These are phyloP conservation scores for Cryptus armator DNA, from an alignment of 2,888 invertebrate species.

Conservation along the genomic window DNA sequence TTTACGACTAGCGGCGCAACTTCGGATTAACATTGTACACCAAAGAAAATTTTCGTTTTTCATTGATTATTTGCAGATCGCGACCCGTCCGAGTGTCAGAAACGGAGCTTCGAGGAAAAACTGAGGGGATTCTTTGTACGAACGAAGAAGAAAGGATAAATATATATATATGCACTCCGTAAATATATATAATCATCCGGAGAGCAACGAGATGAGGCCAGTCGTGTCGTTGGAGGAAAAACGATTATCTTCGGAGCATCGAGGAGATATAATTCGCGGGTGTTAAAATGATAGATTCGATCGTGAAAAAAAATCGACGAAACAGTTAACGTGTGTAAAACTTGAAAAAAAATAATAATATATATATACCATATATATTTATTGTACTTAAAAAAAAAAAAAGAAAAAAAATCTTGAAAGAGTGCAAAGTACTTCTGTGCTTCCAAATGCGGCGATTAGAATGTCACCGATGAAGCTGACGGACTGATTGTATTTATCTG, in stretches of 20 bases:
- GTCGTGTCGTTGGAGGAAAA: constrained; percentile 27
- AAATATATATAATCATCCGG: constrained; percentile 12
- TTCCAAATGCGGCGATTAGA: constrained; percentile 17
- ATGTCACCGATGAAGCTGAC: not conserved
- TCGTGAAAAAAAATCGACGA: constrained; percentile 36
- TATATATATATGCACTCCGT: not conserved
- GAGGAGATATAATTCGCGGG: constrained; percentile 43
- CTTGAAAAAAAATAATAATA: constrained; percentile 8
- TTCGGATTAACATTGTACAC: not conserved
- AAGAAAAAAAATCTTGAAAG: not conserved
- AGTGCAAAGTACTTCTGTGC: constrained; percentile 32
- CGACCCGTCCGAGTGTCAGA: not conserved
- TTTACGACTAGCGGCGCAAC: not conserved
- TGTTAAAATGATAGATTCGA: constrained; percentile 37
- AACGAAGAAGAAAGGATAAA: constrained; percentile 17
- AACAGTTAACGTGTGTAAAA: constrained; percentile 28
- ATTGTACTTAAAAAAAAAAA: constrained; percentile 1
- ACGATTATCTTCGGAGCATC: constrained; percentile 20
- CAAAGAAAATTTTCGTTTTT: not conserved
- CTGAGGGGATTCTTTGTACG: not conserved
- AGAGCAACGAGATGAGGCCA: constrained; percentile 42
- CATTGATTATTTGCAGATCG: constrained; percentile 47
- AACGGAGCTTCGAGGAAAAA: constrained; percentile 42
- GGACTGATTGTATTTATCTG: constrained; percentile 29
- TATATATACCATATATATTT: not conserved